These are phyloP conservation scores for Samia ricini DNA, from an alignment of 1,140 invertebrate species.

Conservation along the genomic window DNA sequence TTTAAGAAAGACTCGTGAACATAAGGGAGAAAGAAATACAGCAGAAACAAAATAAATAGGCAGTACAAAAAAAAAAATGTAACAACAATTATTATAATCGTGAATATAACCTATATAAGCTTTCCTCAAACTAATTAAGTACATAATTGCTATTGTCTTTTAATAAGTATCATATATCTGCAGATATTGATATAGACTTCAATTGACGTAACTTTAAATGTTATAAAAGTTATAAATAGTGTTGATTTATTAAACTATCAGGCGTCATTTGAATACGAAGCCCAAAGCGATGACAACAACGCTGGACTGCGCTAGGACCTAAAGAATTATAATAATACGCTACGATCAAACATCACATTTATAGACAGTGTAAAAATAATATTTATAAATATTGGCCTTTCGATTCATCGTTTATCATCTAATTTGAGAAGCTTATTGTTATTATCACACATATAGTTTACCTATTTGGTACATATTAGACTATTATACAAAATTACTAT, in stretches of 20 bases:
- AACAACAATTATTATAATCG: no score
- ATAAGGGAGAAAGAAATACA: no score
- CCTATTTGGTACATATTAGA: conserved; percentile 68
- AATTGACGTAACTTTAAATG: not conserved
- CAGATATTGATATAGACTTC: not conserved
- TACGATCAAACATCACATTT: conserved; percentile 70
- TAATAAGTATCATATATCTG: no score
- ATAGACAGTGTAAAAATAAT: conserved; percentile 76
- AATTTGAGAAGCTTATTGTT: conserved; percentile 70
- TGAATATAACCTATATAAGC: no score
- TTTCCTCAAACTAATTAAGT: no score
- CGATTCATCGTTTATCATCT: conserved; percentile 73
- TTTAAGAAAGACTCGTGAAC: no score
- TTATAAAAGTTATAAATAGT: not conserved
- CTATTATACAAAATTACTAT: conserved; percentile 60
- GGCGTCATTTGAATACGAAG: not conserved
- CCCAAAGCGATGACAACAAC: conserved; percentile 9
- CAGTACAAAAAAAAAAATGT: no score
- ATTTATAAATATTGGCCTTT: conserved; percentile 74
- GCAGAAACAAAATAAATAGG: no score
- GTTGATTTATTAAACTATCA: not conserved
- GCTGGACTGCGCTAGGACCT: conserved; percentile 57
- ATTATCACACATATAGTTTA: conserved; percentile 72
- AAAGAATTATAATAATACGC: conserved; percentile 51
- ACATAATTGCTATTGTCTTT: no score